phyloP scores from a whole-genome alignment of 2,113 vertebrate species.

The Myotis yumanensis region DNA sequence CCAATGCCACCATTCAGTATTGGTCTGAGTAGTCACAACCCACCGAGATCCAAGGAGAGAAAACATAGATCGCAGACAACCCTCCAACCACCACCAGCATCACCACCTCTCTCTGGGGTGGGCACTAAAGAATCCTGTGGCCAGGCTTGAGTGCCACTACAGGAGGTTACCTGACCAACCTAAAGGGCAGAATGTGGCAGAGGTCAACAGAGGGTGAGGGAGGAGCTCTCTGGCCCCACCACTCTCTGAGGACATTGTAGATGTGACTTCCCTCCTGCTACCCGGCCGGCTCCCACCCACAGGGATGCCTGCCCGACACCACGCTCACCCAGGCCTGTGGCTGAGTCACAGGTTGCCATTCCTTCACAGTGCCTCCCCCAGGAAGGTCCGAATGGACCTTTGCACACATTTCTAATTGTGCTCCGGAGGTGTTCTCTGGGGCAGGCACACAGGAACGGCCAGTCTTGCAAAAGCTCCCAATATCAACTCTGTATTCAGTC shows the following conservation, averaged over 20 bases:
- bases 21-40: not conserved
- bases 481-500: not conserved
- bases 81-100: no score
- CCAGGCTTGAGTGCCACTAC: not conserved
- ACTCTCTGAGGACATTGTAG: not conserved
- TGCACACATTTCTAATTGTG: not conserved
- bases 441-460: not conserved
- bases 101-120: not conserved
- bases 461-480: not conserved
- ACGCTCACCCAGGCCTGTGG: not conserved
- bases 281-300: not conserved
- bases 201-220: not conserved
- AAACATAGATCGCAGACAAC: not conserved
- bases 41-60: not conserved
- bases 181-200: not conserved
- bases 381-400: not conserved
- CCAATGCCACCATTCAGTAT: not conserved
- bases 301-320: not conserved
- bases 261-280: not conserved
- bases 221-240: not conserved
- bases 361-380: not conserved
- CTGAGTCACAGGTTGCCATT: not conserved
- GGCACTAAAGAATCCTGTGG: not conserved
- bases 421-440: not conserved
- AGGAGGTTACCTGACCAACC: not conserved